Evolutionary conservation across 2,113 vertebrate genomes (phyloP), one percentile per base, ranked within the genome.

Genomic region (Proterorhinus semilunaris): DNA sequence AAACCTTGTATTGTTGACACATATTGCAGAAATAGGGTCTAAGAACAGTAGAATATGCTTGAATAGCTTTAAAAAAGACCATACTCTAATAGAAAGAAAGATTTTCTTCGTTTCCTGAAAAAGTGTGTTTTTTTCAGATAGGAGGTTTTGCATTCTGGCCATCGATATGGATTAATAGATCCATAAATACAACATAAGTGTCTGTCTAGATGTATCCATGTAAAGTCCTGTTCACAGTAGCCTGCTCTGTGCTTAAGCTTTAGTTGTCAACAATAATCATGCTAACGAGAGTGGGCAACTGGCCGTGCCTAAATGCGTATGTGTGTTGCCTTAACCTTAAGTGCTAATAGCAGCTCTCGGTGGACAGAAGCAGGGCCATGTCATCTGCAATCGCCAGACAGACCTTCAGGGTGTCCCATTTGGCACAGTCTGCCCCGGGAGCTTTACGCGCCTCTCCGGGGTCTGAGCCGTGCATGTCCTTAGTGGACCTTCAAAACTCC

Each of bases 331-430:
- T 72, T 21, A 11, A 17, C 72, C 83, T 86, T 85, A 87, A 88
- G 80, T 76, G 83, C 87, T 90, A 88, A 90, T 86, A 82, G 75
- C 81, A 81, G 79, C 90, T 88, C 88, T 88, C 80, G 27, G 65
- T 74, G 85, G 89, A 89, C 80, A 83, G 86, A 88, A 91, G 87
- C 86, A 82, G 86, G 27, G 88, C 64, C 68, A 62, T 83, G 90
- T 92, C 89, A 90, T 62, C 80, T 73, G 53, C 89, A 91, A 90
- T 91, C 87, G 81, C 81, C 83, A 82, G 85, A 88, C 86, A 83
- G 89, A 83, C 79, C 85, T 86, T 92, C 80, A 89, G 84, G 85
- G 87, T 91, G 86, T 88, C 89, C 88, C 81, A 90, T 85, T 91
- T 91, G 90, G 90, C 88, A 77, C 68, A 71, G 48, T 77, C 72